These are phyloP conservation scores for Balanococcus diminutus DNA, from an alignment of 2,888 invertebrate species.

Conservation along the genomic window DNA sequence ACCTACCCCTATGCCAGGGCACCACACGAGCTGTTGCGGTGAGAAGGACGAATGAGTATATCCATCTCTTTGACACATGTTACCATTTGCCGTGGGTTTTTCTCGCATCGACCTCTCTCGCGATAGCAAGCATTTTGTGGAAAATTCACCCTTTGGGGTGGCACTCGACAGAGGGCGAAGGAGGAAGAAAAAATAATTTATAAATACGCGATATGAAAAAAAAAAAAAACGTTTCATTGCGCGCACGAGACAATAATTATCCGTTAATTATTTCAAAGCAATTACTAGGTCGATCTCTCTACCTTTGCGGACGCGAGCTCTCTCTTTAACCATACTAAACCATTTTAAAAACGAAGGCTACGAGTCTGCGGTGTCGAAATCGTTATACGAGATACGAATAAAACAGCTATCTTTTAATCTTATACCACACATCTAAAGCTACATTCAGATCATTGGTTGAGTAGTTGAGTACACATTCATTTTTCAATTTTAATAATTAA, in stretches of 20 bases:
- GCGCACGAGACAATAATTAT: neutral
- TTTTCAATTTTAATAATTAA: too few relatives aligned
- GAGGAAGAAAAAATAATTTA: neutral
- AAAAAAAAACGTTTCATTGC: neutral
- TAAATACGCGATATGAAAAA: neutral
- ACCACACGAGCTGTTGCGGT: neutral
- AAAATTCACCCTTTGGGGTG: neutral
- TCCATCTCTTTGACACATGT: neutral
- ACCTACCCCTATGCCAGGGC: neutral
- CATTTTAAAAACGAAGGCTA: neutral
- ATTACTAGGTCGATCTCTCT: neutral
- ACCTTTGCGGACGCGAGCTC: neutral
- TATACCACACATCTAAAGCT: too few relatives aligned
- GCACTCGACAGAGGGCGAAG: too few relatives aligned
- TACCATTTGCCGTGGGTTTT: neutral
- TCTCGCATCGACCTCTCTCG: neutral
- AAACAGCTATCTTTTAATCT: too few relatives aligned
- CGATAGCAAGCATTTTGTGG: neutral
- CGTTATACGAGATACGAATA: too few relatives aligned
- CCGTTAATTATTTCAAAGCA: conserved; percentile 5
- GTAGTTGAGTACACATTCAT: too few relatives aligned
- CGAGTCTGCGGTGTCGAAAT: too few relatives aligned
- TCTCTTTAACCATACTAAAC: neutral
- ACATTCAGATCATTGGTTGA: too few relatives aligned
- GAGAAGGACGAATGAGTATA: neutral